Conservation (phyloP, 2,113 vertebrate species). For the Lagopus muta region DNA sequence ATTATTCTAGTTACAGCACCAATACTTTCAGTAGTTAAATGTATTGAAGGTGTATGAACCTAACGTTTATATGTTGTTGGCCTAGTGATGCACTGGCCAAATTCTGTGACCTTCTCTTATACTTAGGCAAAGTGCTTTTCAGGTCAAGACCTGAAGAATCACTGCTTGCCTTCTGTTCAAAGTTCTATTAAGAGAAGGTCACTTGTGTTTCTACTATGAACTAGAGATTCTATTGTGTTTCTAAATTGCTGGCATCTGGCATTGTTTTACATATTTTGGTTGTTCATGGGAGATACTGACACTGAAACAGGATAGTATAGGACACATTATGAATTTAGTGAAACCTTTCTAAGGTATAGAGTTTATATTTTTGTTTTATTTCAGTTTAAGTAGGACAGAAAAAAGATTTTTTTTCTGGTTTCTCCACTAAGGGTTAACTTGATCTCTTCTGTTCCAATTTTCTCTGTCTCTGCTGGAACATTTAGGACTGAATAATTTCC, state of each 20-base stretch:
- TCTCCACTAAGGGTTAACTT: neutral
- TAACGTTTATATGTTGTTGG: neutral
- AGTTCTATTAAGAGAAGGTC: neutral
- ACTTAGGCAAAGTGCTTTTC: neutral
- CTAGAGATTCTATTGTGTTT: too few relatives aligned
- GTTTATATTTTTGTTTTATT: neutral
- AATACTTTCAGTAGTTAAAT: neutral
- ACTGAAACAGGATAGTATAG: neutral
- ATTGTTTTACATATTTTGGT: constrained; percentile 1
- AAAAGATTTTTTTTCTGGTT: neutral
- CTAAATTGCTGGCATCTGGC: constrained; percentile 16
- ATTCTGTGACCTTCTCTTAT: neutral
- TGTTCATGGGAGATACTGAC: neutral
- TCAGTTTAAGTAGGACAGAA: neutral
- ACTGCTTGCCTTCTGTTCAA: neutral
- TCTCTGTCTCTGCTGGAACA: neutral
- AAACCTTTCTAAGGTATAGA: neutral
- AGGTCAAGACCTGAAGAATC: neutral
- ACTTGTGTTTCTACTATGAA: constrained; percentile 1
- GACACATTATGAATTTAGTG: neutral
- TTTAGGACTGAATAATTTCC: neutral
- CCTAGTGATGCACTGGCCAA: neutral
- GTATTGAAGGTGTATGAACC: neutral
- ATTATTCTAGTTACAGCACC: neutral
- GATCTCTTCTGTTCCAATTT: neutral